Base-by-base conservation (phyloP, 2,797 vertebrate genomes). In the Hirundo rustica region DNA sequence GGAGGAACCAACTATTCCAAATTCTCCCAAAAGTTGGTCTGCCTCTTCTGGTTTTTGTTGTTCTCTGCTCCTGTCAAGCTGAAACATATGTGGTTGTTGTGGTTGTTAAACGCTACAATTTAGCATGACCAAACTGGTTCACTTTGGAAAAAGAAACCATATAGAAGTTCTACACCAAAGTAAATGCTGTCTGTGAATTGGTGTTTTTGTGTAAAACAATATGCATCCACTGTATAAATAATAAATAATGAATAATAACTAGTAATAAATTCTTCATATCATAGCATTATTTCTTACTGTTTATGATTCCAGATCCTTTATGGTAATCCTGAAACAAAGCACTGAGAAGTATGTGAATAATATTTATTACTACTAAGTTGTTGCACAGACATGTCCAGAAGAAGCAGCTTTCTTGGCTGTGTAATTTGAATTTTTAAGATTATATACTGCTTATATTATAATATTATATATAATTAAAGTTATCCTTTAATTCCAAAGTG, bases 171-270 rank as follows among this genome's bases (percentile, higher is more conserved):
- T 86, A 40, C 70, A 86, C 50, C 89, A 70, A 95, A 92, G 89
- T 75, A 81, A 47, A 36, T 68, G 54, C 79, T 89, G 53, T 83
- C 68, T 89, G 18, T 94, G 77, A 92, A 81, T 73, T 51, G 73
- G 26, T 92, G 58, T 88, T 97, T 92, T 47, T 66, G n/a, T 96
- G 61, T 77, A 95, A 94, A 94, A 72, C 0, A 0, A 75, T 88
- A 72, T 25, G 66, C 17, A 78, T 47, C 54, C 58, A 25, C 65
- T n/a, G 11, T 91, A 89, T 97, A 93, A 94, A 94, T 92, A 95
- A 89, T 97, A 93, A 94, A 94, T 92, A 95, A 95, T 93, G 21
- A 88, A 95, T 96, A 95, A 87, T 74, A 89, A 61, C 81, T 83
- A 62, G 54, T 85, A 89, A 94, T 94, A 80, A 92, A 93, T 96